Evolutionary conservation across 2,888 invertebrate genomes (phyloP), one percentile per base, ranked within the genome.

Genomic region (Hypena proboscidalis): DNA sequence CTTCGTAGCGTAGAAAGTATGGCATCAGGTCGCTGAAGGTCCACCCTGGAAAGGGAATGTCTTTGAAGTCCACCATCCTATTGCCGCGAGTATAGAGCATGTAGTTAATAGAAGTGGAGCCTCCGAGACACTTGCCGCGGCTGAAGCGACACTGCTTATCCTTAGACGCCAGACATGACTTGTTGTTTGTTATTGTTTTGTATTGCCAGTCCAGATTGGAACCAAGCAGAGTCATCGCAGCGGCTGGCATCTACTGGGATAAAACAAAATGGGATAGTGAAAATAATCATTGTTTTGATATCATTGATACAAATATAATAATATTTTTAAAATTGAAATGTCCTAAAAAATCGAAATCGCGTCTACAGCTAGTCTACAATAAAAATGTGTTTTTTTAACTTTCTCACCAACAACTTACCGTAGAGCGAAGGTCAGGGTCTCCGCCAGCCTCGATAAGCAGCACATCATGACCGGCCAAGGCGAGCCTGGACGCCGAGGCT

Each of bases 21-120:
- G 85, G 84, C 42, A 70, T 43, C 1, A 87, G 39, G 14, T 83
- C 76, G 0, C 64, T 32, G 80, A 80, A 85, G 17, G 63, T 53
- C 87, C 87, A 87, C 4, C 77, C 83, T 1, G 78, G 51, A 8
- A 77, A 38, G 30, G 50, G 38, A 10, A 74, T 68, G 6, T 72
- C 64, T 36, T 76, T 74, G 47, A 67, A 84, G 61, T 86, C 85
- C 0, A 4, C 14, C n/a, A 6, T 29, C 0, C 63, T 69, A 44
- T 74, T 77, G 1, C 86, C 86, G 17, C 87, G 77, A 1, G 72
- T 69, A 62, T 83, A 84, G 50, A 85, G 53, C 85, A 87, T 83
- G 59, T 76, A 74, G 66, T 87, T 87, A 56, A 80, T 79, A 58
- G 70, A 70, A 35, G 85, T 79, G 47, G 86, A 84, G 36, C 86